Conservation (phyloP, 1,140 invertebrate genomes). For the Penaeus indicus region DNA sequence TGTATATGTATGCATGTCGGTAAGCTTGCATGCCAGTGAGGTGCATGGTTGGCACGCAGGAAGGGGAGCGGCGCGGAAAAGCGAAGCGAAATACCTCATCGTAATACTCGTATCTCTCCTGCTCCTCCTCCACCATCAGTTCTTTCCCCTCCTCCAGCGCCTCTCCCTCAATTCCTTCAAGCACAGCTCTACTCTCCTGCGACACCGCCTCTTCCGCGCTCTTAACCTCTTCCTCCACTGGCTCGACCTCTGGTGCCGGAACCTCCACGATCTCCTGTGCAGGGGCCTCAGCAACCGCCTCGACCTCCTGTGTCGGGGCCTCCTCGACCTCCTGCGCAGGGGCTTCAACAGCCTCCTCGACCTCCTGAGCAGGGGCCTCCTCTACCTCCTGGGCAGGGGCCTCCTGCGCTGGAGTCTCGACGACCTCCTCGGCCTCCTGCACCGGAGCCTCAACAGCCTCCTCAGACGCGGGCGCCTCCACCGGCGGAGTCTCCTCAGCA, state of each 20-base stretch:
- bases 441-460: too few relatives aligned
- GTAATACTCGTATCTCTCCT: slow-evolving; percentile 60
- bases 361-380: slow-evolving; percentile 3
- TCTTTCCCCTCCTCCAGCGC: slow-evolving; percentile 51
- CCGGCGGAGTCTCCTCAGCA: background rate
- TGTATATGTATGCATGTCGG: too few relatives aligned
- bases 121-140: slow-evolving; percentile 38
- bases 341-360: background rate
- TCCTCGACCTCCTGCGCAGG: background rate
- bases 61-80: too few relatives aligned
- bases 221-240: slow-evolving; percentile 20
- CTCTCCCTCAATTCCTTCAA: slow-evolving; percentile 39
- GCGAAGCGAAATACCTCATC: slow-evolving; percentile 54
- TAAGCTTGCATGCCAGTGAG: too few relatives aligned
- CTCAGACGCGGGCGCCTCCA: background rate
- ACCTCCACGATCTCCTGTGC: background rate
- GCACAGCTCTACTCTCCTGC: slow-evolving; percentile 5
- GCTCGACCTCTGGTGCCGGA: background rate
- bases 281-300: background rate
- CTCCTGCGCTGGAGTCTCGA: background rate
- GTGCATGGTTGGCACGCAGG: too few relatives aligned
- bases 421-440: background rate
- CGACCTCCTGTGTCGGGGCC: background rate
- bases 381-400: background rate
- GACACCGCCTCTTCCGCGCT: slow-evolving; percentile 26